phyloP scores from a whole-genome alignment of 2,888 invertebrate species.

The Yponomeuta cagnagella region DNA sequence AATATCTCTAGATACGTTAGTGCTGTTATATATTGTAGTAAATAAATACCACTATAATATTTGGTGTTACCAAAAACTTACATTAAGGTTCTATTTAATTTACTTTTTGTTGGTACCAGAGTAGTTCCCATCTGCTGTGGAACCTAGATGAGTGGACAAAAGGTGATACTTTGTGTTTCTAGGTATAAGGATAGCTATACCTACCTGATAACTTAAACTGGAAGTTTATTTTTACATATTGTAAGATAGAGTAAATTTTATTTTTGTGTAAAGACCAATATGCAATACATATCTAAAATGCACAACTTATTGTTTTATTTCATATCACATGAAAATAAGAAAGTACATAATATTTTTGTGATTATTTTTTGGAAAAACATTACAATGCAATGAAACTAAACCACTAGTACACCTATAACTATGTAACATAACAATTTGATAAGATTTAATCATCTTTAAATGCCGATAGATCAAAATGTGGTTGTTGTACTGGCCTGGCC shows the following conservation, averaged over 20 bases:
- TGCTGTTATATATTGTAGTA: no score
- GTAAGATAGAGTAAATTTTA: slow-evolving; percentile 62
- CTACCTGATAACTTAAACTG: slow-evolving; percentile 49
- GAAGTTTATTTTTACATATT: slow-evolving; percentile 70
- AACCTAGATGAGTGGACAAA: no score
- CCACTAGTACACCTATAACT: no score
- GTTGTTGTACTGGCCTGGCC: slow-evolving; percentile 34
- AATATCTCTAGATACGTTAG: no score
- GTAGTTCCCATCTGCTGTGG: no score
- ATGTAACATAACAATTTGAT: no score
- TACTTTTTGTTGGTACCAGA: no score
- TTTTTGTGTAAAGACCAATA: slow-evolving; percentile 71
- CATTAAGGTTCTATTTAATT: no score
- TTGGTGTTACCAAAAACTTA: no score
- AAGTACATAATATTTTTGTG: slow-evolving; percentile 4
- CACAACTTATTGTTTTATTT: slow-evolving; percentile 22
- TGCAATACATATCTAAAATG: slow-evolving; percentile 66
- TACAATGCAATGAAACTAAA: not conserved
- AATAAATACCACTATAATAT: no score
- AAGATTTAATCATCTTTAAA: slow-evolving; percentile 39
- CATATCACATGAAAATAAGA: not conserved
- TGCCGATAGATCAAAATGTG: slow-evolving; percentile 55
- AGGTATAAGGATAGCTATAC: slow-evolving; percentile 60
- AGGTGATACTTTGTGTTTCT: not conserved
- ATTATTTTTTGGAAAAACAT: not conserved